Evolutionary conservation across 2,113 vertebrate genomes (phyloP).

Genomic region (Astur gentilis): DNA sequence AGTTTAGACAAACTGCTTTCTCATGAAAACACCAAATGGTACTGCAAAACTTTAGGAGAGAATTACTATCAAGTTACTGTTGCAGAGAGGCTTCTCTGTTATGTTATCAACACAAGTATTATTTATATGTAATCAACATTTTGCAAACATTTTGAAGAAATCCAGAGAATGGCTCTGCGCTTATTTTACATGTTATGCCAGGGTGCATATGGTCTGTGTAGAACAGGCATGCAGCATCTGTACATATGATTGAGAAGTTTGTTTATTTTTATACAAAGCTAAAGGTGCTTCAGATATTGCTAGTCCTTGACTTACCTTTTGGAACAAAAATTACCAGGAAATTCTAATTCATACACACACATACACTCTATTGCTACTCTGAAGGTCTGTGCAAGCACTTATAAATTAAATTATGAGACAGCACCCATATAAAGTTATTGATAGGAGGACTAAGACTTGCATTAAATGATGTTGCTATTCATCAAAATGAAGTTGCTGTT

Average conservation of each 20-base stretch:
- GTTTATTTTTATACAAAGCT: neutral
- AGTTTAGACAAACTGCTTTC: neutral
- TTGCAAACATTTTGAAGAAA: neutral
- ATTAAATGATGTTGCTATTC: neutral
- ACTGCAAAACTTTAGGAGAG: neutral
- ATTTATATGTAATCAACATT: neutral
- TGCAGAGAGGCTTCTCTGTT: neutral
- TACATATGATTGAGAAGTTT: neutral
- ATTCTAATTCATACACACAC: rapidly evolving
- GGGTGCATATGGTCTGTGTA: neutral
- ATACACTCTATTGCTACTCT: neutral
- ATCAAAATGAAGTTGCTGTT: neutral
- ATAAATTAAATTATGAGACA: neutral
- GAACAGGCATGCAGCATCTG: neutral
- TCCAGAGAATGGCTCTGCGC: neutral
- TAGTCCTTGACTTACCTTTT: neutral
- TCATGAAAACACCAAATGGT: neutral
- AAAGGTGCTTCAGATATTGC: neutral
- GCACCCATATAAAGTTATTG: neutral
- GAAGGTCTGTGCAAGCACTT: neutral
- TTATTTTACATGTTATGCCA: neutral
- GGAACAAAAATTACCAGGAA: neutral
- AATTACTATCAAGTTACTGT: neutral
- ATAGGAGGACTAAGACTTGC: neutral
- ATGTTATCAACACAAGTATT: neutral